A percentile compares a stretch with the other conserved stretches of the same genome.
These are phyloP conservation scores for Acleris laterana DNA, from an alignment of 2,888 invertebrate species.

Conservation along the genomic window DNA sequence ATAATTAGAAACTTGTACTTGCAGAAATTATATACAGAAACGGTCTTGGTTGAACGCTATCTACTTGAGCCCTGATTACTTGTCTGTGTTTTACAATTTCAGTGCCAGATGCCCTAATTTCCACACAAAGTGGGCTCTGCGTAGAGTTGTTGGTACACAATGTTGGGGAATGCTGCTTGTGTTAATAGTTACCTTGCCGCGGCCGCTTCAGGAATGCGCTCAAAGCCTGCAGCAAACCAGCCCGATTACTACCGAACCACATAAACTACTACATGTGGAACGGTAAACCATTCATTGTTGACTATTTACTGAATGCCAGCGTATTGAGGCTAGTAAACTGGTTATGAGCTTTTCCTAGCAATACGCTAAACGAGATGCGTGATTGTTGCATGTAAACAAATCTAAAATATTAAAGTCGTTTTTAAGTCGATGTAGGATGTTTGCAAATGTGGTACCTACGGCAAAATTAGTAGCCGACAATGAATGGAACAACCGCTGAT, in stretches of 20 bases:
- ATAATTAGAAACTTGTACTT: too few relatives aligned
- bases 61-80: conserved; percentile 7
- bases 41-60: background rate
- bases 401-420: too few relatives aligned
- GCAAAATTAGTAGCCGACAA: too few relatives aligned
- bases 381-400: too few relatives aligned
- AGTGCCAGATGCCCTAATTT: too few relatives aligned
- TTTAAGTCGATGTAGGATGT: too few relatives aligned
- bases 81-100: background rate
- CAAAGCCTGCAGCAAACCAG: conserved; percentile 43
- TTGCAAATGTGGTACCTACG: too few relatives aligned
- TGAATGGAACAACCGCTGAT: too few relatives aligned
- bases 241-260: conserved; percentile 42
- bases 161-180: conserved; percentile 18
- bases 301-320: conserved; percentile 28
- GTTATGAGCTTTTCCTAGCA: conserved; percentile 1
- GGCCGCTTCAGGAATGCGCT: conserved; percentile 52
- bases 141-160: background rate
- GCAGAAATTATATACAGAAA: too few relatives aligned
- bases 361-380: too few relatives aligned
- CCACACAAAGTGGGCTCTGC: background rate
- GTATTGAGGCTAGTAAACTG: conserved; percentile 2
- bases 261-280: conserved; percentile 39
- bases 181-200: conserved; percentile 52
- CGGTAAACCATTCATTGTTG: conserved; percentile 32